A percentile compares a stretch with the other conserved stretches of the same genome.
Evolutionary conservation across 92 coral and sea anemone genomes (phyloP).

Genomic region (Porites rus): DNA sequence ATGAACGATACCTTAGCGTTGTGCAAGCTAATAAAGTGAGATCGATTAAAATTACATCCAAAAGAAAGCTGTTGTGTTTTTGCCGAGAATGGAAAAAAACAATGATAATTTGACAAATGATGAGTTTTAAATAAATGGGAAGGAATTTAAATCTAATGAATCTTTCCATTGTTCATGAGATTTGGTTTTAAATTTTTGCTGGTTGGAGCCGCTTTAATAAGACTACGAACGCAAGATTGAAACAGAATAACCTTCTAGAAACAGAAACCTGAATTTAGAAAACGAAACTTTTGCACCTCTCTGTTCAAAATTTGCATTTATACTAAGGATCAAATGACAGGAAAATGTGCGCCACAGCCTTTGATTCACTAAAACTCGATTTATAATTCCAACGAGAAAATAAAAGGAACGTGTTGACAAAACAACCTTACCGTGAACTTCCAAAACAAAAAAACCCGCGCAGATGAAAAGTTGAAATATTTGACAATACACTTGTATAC

Average conservation of each 20-base stretch:
- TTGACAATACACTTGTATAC: not conserved
- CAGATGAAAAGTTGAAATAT: not conserved
- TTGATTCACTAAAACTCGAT: too few species aligned
- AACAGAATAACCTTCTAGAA: too few species aligned
- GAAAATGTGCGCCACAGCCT: not conserved
- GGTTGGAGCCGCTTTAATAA: too few species aligned
- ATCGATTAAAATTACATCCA: not conserved
- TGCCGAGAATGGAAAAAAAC: constrained; percentile 20
- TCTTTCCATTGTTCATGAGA: not conserved
- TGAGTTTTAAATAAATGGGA: constrained; percentile 7
- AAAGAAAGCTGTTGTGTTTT: not conserved
- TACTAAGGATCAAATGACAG: not conserved
- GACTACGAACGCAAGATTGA: too few species aligned
- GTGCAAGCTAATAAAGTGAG: constrained; percentile 14
- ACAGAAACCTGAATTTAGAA: too few species aligned
- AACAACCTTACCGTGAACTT: not conserved
- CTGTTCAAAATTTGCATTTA: too few species aligned
- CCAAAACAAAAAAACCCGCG: too few species aligned
- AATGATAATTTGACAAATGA: constrained; percentile 2
- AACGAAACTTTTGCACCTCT: not conserved
- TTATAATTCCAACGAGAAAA: too few species aligned
- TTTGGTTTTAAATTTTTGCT: too few species aligned
- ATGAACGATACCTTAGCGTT: not conserved
- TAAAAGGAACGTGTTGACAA: too few species aligned
- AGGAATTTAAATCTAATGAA: not conserved